Base-by-base conservation (phyloP, 1,140 invertebrate species). In the Drosophila bipectinata region DNA sequence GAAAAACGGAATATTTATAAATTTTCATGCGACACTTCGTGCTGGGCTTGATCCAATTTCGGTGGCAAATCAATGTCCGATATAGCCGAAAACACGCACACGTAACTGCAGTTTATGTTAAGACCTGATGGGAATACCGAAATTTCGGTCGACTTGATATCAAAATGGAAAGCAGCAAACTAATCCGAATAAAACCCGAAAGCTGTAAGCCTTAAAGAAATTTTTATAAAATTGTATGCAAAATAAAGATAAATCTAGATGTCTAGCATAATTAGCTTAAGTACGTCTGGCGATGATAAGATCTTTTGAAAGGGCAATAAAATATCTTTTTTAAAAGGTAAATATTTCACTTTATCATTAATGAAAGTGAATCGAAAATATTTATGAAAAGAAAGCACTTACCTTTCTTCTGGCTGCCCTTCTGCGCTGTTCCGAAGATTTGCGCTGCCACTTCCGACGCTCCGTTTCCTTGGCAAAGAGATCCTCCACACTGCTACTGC, bases 401-500 rank as follows among this genome's bases (percentile, higher is more conserved):
- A 88, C 83, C 75, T 79, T 83, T 56, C 58, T 66, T 39, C 61
- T 48, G 0, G 52, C 63, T 1, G 41, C 3, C 9, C 54, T 39
- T 10, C 64, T 54, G 4, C 64, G 39, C 10, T 69, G 54, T 15
- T 74, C 62, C 15, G 78, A 44, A 8, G 32, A 10, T 39, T 60
- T 72, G 12, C 56, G 37, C 12, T 66, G 84, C 72, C 66, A 88
- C 6, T 75, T 72, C 21, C 71, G 52, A 4, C 79, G 67, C 18
- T 69, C 73, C 28, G 75, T 51, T 53, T 87, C 75, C 9, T 44
- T 48, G 24, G 52, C 57, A 14, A 88, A 87, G 2, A 87, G 45
- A 72, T 87, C 76, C 37, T 87, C 83, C 7, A 79, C 75, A 51
- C 82, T 87, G 61, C 82, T 87, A 51, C 73, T 77, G 61, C 64